Base-by-base conservation (phyloP, 2,113 vertebrate genomes). In the Patagioenas fasciata region DNA sequence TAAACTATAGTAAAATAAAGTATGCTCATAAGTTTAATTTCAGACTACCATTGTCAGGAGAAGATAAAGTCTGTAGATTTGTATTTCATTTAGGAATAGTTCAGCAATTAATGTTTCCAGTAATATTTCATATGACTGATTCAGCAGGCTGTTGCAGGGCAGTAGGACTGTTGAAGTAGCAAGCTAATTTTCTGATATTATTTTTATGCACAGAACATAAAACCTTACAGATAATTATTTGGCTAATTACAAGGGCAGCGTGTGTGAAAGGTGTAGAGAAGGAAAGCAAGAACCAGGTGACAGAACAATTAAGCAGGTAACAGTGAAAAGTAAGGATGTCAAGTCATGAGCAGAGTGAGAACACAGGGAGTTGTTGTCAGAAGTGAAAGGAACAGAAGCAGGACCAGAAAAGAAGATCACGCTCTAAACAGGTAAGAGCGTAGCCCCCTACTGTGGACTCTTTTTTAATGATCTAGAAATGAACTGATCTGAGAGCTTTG, bases 1-100 rank as follows among this genome's bases (percentile, higher is more conserved):
- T 85, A 95, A 95, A 65, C 80, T 79, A 69, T 32, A 79, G 54
- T 65, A 87, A 91, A 94, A 89, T 56, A 80, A 94, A 94, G 44
- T 40, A 74, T 50, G 26, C 29, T 82, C 26, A 92, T 48, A 93
- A 80, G 57, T 36, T 50, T 48, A 81, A 91, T 91, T 86, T 79
- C 65, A 89, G 58, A 51, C 70, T 54, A 36, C 48, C 38, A 80
- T 31, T 89, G 47, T 79, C 70, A 61, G 15, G 36, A 64, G 48
- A 91, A 92, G 80, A 93, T 82, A 65, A 91, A 96, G 58, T 53
- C 78, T 0, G 1, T 50, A 94, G 72, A 87, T 87, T 81, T 80
- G 77, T 92, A 72, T 72, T 92, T 86, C 74, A 82, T 71, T 95
- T 72, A 87, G 61, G 53, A 87, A 84, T 34, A 92, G 44, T 40